Conservation (phyloP, 2,113 vertebrate species). For the Sorex fumeus region DNA sequence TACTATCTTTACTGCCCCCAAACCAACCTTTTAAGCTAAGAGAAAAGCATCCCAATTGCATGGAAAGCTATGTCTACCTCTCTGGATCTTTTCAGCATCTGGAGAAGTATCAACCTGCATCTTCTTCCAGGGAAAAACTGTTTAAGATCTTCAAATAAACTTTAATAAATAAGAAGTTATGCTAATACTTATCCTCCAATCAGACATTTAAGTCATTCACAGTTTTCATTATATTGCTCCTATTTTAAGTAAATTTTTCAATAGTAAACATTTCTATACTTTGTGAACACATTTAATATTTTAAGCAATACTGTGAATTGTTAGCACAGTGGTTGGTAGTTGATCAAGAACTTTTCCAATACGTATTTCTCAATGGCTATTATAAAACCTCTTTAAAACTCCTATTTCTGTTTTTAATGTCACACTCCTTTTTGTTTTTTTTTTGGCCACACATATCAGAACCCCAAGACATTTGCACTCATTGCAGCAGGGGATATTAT, state of each 20-base stretch:
- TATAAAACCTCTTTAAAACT: background rate
- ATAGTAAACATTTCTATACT: background rate
- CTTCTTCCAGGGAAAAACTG: too few relatives aligned
- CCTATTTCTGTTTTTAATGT: background rate
- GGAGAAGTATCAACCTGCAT: too few relatives aligned
- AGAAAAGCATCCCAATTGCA: too few relatives aligned
- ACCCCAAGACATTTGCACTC: background rate
- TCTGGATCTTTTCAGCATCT: too few relatives aligned
- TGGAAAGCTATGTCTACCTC: too few relatives aligned
- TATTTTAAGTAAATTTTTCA: background rate
- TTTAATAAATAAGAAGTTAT: background rate
- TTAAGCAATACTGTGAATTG: background rate
- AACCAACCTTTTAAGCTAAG: too few relatives aligned
- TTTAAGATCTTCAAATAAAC: background rate
- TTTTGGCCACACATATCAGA: background rate
- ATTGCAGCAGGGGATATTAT: background rate
- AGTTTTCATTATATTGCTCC: background rate
- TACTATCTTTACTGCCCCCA: too few relatives aligned
- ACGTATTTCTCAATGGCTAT: background rate
- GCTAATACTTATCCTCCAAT: background rate
- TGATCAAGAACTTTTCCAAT: background rate
- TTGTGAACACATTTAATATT: background rate
- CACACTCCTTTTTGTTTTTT: background rate
- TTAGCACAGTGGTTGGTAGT: background rate
- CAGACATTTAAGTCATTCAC: too few relatives aligned